phyloP scores from a whole-genome alignment of 2,797 vertebrate genomes.

The Fistularia tabacaria region DNA sequence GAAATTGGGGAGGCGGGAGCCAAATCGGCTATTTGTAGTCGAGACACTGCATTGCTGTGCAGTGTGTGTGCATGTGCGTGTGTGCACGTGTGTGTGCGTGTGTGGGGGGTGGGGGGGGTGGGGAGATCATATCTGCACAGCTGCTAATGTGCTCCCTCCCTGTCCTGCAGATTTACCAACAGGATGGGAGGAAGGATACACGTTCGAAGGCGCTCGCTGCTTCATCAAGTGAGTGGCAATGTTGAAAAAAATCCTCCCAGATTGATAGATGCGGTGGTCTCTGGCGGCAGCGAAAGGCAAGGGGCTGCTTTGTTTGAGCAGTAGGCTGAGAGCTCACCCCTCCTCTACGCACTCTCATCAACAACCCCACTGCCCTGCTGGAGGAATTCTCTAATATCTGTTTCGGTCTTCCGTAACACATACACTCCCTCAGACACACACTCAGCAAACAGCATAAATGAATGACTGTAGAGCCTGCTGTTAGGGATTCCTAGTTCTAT shows the following conservation, averaged over 20 bases:
- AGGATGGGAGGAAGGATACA: slow-evolving; percentile 96
- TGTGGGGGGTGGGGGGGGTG: too few relatives aligned
- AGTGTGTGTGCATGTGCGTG: slow-evolving; percentile 16
- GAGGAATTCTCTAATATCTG: slow-evolving; percentile 19
- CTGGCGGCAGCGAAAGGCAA: slow-evolving; percentile 9
- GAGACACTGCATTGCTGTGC: slow-evolving; percentile 40
- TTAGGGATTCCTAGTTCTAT: slow-evolving; percentile 6
- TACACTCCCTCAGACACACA: slow-evolving; percentile 6
- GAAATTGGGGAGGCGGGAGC: slow-evolving; percentile 1
- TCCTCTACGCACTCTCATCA: slow-evolving; percentile 21
- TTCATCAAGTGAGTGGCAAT: slow-evolving; percentile 91
- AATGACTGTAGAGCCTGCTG: slow-evolving; percentile 2
- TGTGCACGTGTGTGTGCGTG: slow-evolving; percentile 2
- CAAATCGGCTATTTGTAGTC: slow-evolving; percentile 15
- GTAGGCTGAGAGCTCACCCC: slow-evolving; percentile 25
- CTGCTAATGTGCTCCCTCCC: slow-evolving; percentile 48
- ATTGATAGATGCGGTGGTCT: not conserved
- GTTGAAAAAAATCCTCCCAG: slow-evolving; percentile 3
- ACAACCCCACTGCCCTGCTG: slow-evolving; percentile 27
- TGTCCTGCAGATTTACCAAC: slow-evolving; percentile 85
- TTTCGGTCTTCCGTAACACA: slow-evolving; percentile 1
- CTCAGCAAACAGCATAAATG: slow-evolving; percentile 2
- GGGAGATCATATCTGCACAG: slow-evolving; percentile 14
- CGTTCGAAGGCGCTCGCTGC: slow-evolving; percentile 94
- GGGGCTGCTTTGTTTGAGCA: slow-evolving; percentile 46